Percentiles rank a stretch among this genome's conserved stretches.
Conservation (phyloP, 2,113 vertebrate species). For the Perognathus longimembris region DNA sequence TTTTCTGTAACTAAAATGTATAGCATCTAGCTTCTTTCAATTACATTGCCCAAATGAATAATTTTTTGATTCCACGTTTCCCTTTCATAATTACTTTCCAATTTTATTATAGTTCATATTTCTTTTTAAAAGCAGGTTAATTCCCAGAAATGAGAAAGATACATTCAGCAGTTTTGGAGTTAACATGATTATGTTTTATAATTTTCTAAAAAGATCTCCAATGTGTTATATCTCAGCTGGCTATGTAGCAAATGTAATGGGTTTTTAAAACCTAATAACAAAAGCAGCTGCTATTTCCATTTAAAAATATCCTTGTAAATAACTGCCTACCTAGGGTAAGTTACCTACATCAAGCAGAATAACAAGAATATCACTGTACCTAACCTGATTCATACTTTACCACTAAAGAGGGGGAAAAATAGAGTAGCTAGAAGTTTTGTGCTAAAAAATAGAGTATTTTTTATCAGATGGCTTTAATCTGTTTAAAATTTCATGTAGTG, state of each 20-base stretch:
- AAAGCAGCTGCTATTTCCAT: slow-evolving; percentile 57
- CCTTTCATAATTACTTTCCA: slow-evolving; percentile 71
- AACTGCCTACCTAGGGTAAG: slow-evolving; percentile 20
- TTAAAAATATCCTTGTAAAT: slow-evolving; percentile 65
- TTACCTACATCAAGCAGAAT: slow-evolving; percentile 45
- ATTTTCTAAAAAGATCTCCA: slow-evolving; percentile 74
- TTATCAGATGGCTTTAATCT: slow-evolving; percentile 44
- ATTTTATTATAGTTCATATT: slow-evolving; percentile 64
- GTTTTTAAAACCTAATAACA: slow-evolving; percentile 69
- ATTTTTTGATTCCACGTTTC: slow-evolving; percentile 69
- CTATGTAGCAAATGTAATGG: slow-evolving; percentile 64
- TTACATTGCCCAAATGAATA: slow-evolving; percentile 64
- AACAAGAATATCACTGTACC: background rate
- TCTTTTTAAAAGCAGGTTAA: slow-evolving; percentile 70
- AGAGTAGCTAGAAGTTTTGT: slow-evolving; percentile 27
- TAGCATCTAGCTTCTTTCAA: slow-evolving; percentile 49
- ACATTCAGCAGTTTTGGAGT: slow-evolving; percentile 70
- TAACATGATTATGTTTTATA: slow-evolving; percentile 74
- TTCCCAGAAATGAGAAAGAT: slow-evolving; percentile 70
- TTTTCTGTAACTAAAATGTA: slow-evolving; percentile 68
- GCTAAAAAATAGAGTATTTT: slow-evolving; percentile 53
- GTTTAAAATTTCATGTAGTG: slow-evolving; percentile 57
- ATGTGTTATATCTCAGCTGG: slow-evolving; percentile 60
- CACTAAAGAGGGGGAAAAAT: background rate
- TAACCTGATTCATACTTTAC: slow-evolving; percentile 41